Conservation (phyloP, 2,888 invertebrate species). For the Incurvaria masculella region DNA sequence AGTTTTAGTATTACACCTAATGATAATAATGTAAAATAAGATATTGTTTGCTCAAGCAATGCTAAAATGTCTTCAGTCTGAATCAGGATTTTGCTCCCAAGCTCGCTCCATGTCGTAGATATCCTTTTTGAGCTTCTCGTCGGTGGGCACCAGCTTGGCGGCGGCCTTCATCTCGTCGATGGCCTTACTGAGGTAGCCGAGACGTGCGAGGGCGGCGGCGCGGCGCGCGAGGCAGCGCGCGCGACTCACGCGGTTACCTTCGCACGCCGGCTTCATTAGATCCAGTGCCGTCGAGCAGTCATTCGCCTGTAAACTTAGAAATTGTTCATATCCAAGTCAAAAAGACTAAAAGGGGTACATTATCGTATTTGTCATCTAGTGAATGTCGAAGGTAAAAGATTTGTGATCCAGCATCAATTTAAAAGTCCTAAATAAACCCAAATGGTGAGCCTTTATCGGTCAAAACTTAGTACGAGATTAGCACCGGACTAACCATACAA, state of each 20-base stretch:
- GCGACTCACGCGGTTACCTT: slow-evolving; percentile 66
- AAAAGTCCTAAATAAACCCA: too few relatives aligned
- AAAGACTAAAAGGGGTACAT: too few relatives aligned
- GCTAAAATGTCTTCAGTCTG: slow-evolving; percentile 30
- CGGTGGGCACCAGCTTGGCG: slow-evolving; percentile 61
- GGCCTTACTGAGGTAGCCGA: slow-evolving; percentile 67
- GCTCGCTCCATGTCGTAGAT: slow-evolving; percentile 73
- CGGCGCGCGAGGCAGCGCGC: slow-evolving; percentile 71
- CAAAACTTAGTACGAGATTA: too few relatives aligned
- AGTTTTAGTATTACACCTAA: slow-evolving; percentile 20
- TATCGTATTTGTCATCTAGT: too few relatives aligned
- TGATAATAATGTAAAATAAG: slow-evolving; percentile 6
- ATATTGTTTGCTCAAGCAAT: slow-evolving; percentile 11
- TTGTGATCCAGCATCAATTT: too few relatives aligned
- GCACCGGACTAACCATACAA: too few relatives aligned
- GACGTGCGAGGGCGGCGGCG: slow-evolving; percentile 68
- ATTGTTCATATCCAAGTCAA: too few relatives aligned
- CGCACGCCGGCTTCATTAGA: slow-evolving; percentile 68
- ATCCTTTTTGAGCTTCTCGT: slow-evolving; percentile 59
- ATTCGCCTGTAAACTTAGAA: slow-evolving; percentile 39
- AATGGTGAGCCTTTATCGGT: too few relatives aligned
- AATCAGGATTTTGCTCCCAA: slow-evolving; percentile 72
- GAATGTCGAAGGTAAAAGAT: too few relatives aligned
- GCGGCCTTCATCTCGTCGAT: slow-evolving; percentile 75
- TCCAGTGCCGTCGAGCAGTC: slow-evolving; percentile 69